Percentiles rank a stretch among this genome's conserved stretches.
Evolutionary conservation across 2,797 vertebrate genomes (phyloP).

Genomic region (Microctenopoma lineatum): DNA sequence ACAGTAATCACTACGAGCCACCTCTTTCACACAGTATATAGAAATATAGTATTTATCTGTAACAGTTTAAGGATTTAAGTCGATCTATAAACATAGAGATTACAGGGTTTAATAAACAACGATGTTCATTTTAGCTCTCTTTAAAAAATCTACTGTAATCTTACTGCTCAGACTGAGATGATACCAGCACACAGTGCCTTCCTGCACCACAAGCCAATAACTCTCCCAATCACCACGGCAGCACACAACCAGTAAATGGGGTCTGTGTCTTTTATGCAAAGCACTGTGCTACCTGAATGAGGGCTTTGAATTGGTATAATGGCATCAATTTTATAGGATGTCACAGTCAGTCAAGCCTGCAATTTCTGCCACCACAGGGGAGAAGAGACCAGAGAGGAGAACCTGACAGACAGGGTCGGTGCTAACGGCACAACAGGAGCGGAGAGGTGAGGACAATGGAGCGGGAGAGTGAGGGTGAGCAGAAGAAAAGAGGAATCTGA

Average conservation of each 20-base stretch:
- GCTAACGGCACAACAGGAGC: constrained; percentile 24
- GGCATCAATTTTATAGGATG: constrained; percentile 54
- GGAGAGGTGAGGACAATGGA: constrained; percentile 32
- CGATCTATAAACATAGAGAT: too few relatives aligned
- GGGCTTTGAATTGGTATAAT: constrained; percentile 36
- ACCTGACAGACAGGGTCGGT: constrained; percentile 46
- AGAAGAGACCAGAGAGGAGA: constrained; percentile 28
- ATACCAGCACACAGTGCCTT: background rate
- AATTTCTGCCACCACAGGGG: constrained; percentile 42
- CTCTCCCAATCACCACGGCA: background rate
- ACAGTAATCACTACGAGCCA: too few relatives aligned
- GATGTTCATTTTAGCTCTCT: too few relatives aligned
- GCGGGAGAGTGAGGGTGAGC: background rate
- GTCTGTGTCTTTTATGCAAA: constrained; percentile 18
- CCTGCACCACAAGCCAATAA: constrained; percentile 1
- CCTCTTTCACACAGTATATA: too few relatives aligned
- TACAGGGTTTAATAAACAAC: too few relatives aligned
- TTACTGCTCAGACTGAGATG: background rate
- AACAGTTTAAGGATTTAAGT: too few relatives aligned
- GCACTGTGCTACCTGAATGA: constrained; percentile 32
- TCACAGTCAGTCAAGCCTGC: constrained; percentile 62
- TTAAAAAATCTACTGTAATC: background rate
- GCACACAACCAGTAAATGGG: constrained; percentile 17
- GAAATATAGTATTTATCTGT: too few relatives aligned
- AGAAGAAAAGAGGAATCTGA: constrained; percentile 3